Percentiles rank a stretch among this genome's conserved stretches.
These are phyloP conservation scores for Dendroctonus ponderosae DNA, from an alignment of 1,140 invertebrate genomes.

Conservation along the genomic window DNA sequence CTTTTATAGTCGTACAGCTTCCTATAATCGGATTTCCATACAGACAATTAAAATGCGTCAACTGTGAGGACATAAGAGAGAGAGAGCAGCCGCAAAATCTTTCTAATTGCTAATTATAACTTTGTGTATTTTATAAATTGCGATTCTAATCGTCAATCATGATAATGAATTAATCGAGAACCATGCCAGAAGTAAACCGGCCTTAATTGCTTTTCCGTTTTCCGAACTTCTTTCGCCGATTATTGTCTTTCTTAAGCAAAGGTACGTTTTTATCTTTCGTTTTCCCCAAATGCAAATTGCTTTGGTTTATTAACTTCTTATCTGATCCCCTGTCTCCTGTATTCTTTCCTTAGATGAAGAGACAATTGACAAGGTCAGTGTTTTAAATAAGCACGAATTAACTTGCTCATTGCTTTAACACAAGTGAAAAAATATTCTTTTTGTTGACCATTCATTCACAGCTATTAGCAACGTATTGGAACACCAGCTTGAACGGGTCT, in stretches of 20 bases:
- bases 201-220: slow-evolving; percentile 47
- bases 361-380: too few relatives aligned
- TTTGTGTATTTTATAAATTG: slow-evolving; percentile 53
- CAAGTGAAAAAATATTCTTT: too few relatives aligned
- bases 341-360: slow-evolving; percentile 6
- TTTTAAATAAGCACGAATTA: too few relatives aligned
- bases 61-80: slow-evolving; percentile 20
- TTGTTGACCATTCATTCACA: too few relatives aligned
- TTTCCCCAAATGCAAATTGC: slow-evolving; percentile 28
- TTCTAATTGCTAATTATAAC: slow-evolving; percentile 51
- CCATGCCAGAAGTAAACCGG: slow-evolving; percentile 44
- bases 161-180: slow-evolving; percentile 51
- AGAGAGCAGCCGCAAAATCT: slow-evolving; percentile 40
- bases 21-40: slow-evolving; percentile 49
- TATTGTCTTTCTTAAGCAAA: slow-evolving; percentile 33
- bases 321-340: slow-evolving; percentile 16
- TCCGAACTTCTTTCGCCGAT: slow-evolving; percentile 41
- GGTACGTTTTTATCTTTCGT: slow-evolving; percentile 32
- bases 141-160: slow-evolving; percentile 51
- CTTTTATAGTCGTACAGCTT: slow-evolving; percentile 13
- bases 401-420: too few relatives aligned
- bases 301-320: slow-evolving; percentile 34
- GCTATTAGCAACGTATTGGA: too few relatives aligned
- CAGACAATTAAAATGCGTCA: slow-evolving; percentile 48
- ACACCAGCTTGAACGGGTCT: too few relatives aligned